These are phyloP conservation scores for Brachypteracias leptosomus DNA, from an alignment of 2,113 vertebrate species.

Conservation along the genomic window DNA sequence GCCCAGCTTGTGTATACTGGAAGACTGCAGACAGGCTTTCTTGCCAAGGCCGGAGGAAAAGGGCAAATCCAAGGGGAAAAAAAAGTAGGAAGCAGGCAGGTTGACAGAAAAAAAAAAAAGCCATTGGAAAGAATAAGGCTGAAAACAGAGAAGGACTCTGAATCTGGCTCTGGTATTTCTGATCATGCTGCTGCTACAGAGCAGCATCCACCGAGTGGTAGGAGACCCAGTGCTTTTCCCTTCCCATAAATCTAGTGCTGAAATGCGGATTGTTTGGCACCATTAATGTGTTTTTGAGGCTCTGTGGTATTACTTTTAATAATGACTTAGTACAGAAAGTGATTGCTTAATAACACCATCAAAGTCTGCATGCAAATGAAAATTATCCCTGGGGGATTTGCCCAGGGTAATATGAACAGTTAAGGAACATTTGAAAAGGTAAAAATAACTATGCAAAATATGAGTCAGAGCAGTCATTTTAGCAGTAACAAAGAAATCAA, in stretches of 20 bases:
- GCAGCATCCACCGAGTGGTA: not conserved
- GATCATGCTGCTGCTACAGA: not conserved
- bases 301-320: slow-evolving; percentile 59
- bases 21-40: not conserved
- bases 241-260: slow-evolving; percentile 14
- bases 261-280: slow-evolving; percentile 38
- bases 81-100: not conserved
- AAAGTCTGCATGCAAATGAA: slow-evolving; percentile 65
- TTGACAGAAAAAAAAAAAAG: not conserved
- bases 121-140: not conserved
- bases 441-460: slow-evolving; percentile 70
- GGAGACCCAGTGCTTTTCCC: slow-evolving; percentile 30
- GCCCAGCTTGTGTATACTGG: not conserved
- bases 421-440: slow-evolving; percentile 59
- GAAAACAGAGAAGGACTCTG: not conserved
- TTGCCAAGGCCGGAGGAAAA: not conserved
- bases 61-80: not conserved
- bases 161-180: not conserved
- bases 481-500: slow-evolving; percentile 62
- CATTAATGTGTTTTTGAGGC: slow-evolving; percentile 59
- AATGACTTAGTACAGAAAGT: slow-evolving; percentile 51
- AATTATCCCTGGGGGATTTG: slow-evolving; percentile 49
- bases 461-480: slow-evolving; percentile 63
- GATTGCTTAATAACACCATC: slow-evolving; percentile 70
- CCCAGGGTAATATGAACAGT: slow-evolving; percentile 57